Evolutionary conservation across 2,888 invertebrate species (phyloP), one percentile per base, ranked within the genome.

Genomic region (Pyrocoelia pectoralis): DNA sequence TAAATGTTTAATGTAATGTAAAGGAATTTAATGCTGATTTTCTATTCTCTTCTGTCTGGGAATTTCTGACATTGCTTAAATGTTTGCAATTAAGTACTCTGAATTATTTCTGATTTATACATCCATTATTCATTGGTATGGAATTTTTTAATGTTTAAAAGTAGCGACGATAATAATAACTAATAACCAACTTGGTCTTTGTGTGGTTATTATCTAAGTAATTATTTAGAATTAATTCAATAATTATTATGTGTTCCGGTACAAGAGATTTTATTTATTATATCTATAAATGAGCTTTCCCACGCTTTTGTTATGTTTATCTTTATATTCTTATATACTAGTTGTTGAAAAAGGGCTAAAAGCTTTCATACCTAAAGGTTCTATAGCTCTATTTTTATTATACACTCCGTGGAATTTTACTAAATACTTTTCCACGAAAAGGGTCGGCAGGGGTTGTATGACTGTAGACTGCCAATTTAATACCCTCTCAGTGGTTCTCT

Each of bases 41-140:
- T 46, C 17, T 18, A 46, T 46, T 46, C 17, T 46, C 14, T 46
- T 46, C 24, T 5, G 46, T 46, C 46, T 46, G 46, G 18, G 46
- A 46, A 46, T 46, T 18, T 46, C 17, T 46, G 15, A 46, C 46
- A 43, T 43, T 43, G 5, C 41, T 43, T 15, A 17, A 46, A 46
- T 15, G 46, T 18, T 18, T 46, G 46, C 46, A 46, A 46, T n/a
- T 46, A 46, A 43, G 12, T 43, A 43, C 6, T 46, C 46, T 46
- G 17, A 46, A 17, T n/a, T 43, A 15, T 15, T 14, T 14, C 14
- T 15, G 43, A 43, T 43, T 43, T 14, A 13, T 43, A 15, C 46
- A 46, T 46, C 17, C 46, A 46, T 46, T 46, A 46, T 46, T 46
- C 46, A 46, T 46, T 3, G 4, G 12, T 9, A 9, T 15, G 15